These are phyloP conservation scores for Conchocele bisecta DNA, from an alignment of 2,888 invertebrate genomes.

Conservation along the genomic window DNA sequence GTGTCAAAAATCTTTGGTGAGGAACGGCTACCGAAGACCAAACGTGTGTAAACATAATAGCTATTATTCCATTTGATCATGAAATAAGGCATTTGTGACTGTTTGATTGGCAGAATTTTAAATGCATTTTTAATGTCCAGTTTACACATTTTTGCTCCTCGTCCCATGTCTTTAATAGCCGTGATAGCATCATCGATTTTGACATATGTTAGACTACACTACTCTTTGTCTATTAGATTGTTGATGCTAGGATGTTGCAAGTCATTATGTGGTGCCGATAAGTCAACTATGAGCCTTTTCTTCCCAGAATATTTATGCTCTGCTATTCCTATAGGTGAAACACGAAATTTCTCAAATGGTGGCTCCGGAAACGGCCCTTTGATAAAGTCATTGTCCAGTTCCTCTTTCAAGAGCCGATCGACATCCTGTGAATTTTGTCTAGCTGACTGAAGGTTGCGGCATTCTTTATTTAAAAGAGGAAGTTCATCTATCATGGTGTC, in stretches of 20 bases:
- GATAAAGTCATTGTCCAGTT: slow-evolving; percentile 46
- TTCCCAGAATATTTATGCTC: slow-evolving; percentile 50
- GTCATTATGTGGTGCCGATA: slow-evolving; percentile 53
- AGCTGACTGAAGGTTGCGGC: slow-evolving; percentile 44
- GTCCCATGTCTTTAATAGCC: slow-evolving; percentile 22
- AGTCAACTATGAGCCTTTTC: slow-evolving; percentile 51
- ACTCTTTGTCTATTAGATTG: slow-evolving; percentile 49
- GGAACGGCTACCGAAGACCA: slow-evolving; percentile 45
- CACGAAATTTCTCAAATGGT: slow-evolving; percentile 38
- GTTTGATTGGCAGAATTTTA: slow-evolving; percentile 36
- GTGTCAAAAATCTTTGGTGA: slow-evolving; percentile 47
- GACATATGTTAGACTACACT: slow-evolving; percentile 42
- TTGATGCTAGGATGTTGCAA: slow-evolving; percentile 37
- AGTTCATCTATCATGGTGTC: no score
- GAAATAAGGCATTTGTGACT: slow-evolving; percentile 31
- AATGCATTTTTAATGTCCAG: slow-evolving; percentile 53
- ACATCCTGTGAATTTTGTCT: slow-evolving; percentile 24
- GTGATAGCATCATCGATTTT: slow-evolving; percentile 53
- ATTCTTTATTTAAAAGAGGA: no score
- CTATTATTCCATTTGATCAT: slow-evolving; percentile 43
- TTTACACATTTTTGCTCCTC: slow-evolving; percentile 33
- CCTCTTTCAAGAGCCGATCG: slow-evolving; percentile 24
- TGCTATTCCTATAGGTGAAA: slow-evolving; percentile 46
- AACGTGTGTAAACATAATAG: slow-evolving; percentile 39
- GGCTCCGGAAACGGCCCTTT: slow-evolving; percentile 28